Conservation (phyloP, 1,140 invertebrate genomes). For the Venustaconcha ellipsiformis region DNA sequence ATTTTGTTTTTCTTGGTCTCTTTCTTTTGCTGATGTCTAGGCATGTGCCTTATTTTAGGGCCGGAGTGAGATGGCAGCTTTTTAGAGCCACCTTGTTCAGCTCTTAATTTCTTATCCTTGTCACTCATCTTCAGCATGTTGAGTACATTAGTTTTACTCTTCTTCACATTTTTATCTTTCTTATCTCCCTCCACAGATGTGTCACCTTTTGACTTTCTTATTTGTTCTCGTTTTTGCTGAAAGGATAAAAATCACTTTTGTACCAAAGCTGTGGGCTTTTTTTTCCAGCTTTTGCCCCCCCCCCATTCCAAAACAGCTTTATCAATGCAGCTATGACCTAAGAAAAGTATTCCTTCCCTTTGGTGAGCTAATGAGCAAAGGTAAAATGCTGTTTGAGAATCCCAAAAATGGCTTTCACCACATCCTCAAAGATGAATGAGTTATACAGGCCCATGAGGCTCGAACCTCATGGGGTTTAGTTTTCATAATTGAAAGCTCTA, state of each 20-base stretch:
- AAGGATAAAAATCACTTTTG: not conserved
- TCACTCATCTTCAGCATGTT: slow-evolving; percentile 9
- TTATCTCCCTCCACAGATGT: slow-evolving; percentile 1
- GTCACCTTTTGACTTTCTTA: slow-evolving; percentile 15
- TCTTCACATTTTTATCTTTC: not conserved
- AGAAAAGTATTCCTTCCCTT: no score
- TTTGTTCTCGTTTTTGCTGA: slow-evolving; percentile 14
- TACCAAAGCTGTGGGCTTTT: not conserved
- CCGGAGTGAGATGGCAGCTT: slow-evolving; percentile 65
- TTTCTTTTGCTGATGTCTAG: slow-evolving; percentile 18
- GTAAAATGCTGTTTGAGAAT: no score
- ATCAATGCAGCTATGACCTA: no score
- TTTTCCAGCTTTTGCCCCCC: not conserved
- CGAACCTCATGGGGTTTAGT: no score
- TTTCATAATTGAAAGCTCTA: no score
- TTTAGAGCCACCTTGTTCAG: slow-evolving; percentile 17
- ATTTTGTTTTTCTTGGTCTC: slow-evolving; percentile 6
- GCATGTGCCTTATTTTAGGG: slow-evolving; percentile 63
- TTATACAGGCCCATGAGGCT: no score
- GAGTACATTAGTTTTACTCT: not conserved
- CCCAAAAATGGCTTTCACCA: no score
- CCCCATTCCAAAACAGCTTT: no score
- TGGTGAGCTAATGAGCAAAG: no score
- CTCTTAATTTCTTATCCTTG: slow-evolving; percentile 14
- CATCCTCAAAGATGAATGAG: no score